Evolutionary conservation across 2,797 vertebrate species (phyloP).

Genomic region (Acipenser transmontanus): DNA sequence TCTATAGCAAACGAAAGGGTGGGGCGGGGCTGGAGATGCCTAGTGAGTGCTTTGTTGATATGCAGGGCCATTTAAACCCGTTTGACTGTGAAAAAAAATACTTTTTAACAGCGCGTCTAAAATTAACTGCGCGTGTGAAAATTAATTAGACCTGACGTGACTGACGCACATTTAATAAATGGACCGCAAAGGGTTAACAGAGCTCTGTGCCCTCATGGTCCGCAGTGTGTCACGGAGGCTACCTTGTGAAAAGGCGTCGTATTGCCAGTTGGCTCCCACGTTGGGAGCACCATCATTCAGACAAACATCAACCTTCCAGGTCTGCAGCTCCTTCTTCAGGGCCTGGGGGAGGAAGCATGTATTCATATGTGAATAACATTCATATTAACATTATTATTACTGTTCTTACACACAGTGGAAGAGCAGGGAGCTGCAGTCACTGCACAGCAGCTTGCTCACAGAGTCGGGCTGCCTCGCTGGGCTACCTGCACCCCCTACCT

Average conservation of each 20-base stretch:
- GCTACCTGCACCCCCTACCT: constrained; percentile 52
- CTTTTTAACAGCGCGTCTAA: too few relatives aligned
- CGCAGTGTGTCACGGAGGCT: not conserved
- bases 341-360: constrained; percentile 48
- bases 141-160: too few relatives aligned
- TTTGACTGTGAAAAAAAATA: too few relatives aligned
- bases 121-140: too few relatives aligned
- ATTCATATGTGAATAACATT: not conserved
- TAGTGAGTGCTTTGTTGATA: too few relatives aligned
- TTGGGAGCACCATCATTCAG: constrained; percentile 92
- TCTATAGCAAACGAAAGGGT: too few relatives aligned
- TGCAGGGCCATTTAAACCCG: too few relatives aligned
- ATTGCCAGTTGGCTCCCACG: constrained; percentile 88
- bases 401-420: not conserved
- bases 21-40: too few relatives aligned
- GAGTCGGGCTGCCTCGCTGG: too few relatives aligned
- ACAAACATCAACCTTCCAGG: constrained; percentile 93
- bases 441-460: not conserved
- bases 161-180: too few relatives aligned
- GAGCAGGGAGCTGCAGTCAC: not conserved
- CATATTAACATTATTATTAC: not conserved
- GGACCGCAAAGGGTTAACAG: too few relatives aligned
- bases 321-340: constrained; percentile 85
- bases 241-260: constrained; percentile 94
- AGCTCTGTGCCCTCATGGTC: too few relatives aligned